Conservation (phyloP, 2,113 vertebrate species). For the Misgurnus mizolepis region DNA sequence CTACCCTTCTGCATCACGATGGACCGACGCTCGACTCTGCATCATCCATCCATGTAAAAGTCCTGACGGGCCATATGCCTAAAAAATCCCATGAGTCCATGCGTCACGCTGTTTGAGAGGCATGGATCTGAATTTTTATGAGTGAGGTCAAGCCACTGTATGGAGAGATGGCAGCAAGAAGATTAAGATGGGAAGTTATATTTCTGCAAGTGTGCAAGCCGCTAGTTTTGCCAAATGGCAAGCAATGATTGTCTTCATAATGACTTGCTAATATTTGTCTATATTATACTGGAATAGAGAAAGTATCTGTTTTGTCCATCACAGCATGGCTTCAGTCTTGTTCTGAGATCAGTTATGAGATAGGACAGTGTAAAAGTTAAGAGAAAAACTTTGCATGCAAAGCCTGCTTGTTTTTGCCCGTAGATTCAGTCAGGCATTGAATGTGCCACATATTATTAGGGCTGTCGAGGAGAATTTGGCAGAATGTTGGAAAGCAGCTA, state of each 20-base stretch:
- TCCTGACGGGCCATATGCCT: conserved; percentile 19
- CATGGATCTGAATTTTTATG: conserved; percentile 42
- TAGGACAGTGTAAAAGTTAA: too few relatives aligned
- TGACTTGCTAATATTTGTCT: conserved; percentile 13
- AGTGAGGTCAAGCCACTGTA: conserved; percentile 50
- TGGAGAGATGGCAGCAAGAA: not conserved
- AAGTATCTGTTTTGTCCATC: too few relatives aligned
- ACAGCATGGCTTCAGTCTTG: not conserved
- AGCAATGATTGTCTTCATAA: conserved; percentile 25
- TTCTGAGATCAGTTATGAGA: not conserved
- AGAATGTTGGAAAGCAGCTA: conserved; percentile 14
- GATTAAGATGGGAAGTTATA: too few relatives aligned
- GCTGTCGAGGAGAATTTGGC: conserved; percentile 48
- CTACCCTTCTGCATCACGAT: conserved; percentile 45
- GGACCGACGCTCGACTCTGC: conserved; percentile 4
- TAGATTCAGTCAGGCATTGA: conserved; percentile 53
- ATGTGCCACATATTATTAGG: conserved; percentile 34
- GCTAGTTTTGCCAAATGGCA: too few relatives aligned
- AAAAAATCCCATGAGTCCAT: conserved; percentile 35
- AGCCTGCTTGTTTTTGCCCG: conserved; percentile 39
- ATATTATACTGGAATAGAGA: not conserved
- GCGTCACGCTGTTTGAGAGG: conserved; percentile 6
- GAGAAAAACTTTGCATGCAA: conserved; percentile 20
- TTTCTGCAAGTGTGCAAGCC: too few relatives aligned
- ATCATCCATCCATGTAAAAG: conserved; percentile 49